Base-by-base conservation (phyloP, 2,888 invertebrate genomes). In the Plebejus argus region DNA sequence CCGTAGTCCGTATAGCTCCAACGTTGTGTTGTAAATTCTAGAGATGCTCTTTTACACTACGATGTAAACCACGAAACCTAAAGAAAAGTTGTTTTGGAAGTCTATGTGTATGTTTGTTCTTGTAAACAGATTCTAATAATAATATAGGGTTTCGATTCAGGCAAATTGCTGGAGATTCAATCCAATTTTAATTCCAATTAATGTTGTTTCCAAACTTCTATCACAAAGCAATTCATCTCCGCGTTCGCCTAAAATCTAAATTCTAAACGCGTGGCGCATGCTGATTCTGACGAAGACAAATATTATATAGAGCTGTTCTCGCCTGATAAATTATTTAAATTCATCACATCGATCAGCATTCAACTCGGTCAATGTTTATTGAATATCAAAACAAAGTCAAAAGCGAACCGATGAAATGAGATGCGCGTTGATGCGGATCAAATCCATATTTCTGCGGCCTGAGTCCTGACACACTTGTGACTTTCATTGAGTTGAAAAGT, bases 281-380 rank as follows among this genome's bases (percentile, higher is more conserved):
- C 28, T 66, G 66, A 33, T 28, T 66, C 28, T 33, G 66, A 66
- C 28, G 28, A 33, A 28, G 28, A 66, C 33, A 33, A 66, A 66
- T 33, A n/a, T n/a, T n/a, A n/a, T n/a, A 66, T 66, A 66, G 66
- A 23, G 66, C 28, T 33, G 66, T 66, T 66, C 28, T 15, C 66
- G 28, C 15, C 28, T 66, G 28, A 28, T 66, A 66, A 66, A 66
- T 66, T 66, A 66, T 66, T 66, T 66, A 33, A 33, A 66, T 66
- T 28, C 66, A 66, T 33, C 66, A 66, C 66, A 28, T 28, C 23
- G 66, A 66, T 66, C 66, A 66, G 66, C 28, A 66, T 66, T 66
- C 66, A 66, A 66, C 66, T 28, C 66, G 66, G 33, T 66, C 66
- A 66, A 33, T 33, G 66, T 66, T 66, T 66, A 66, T 66, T 66